phyloP scores from a whole-genome alignment of 53 echinoderm and acorn worm species.

The Glandiceps talaboti region DNA sequence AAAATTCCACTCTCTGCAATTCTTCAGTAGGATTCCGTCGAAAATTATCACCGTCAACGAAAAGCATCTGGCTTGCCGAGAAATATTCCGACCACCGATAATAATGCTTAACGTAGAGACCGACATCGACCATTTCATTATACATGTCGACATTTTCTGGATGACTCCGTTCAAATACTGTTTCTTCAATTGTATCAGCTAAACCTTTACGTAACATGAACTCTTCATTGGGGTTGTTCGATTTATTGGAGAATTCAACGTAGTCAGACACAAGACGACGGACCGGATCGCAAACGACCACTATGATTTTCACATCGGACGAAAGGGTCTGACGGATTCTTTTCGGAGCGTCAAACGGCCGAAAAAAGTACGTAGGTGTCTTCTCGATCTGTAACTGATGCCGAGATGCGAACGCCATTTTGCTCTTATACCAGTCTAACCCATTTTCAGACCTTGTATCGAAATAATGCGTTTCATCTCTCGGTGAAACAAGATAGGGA shows the following conservation, averaged over 20 bases:
- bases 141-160: constrained; percentile 15
- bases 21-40: constrained; percentile 41
- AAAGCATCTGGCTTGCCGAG: constrained; percentile 36
- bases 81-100: constrained; percentile 46
- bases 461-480: constrained; percentile 53
- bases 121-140: constrained; percentile 49
- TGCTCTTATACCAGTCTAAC: constrained; percentile 28
- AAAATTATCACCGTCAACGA: constrained; percentile 54
- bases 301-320: constrained; percentile 48
- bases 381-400: constrained; percentile 68
- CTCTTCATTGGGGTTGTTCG: neutral
- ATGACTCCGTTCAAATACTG: constrained; percentile 31
- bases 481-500: constrained; percentile 57
- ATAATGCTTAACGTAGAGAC: constrained; percentile 53
- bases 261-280: constrained; percentile 73
- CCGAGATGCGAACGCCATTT: constrained; percentile 56
- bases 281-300: constrained; percentile 74
- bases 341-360: constrained; percentile 19
- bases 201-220: neutral
- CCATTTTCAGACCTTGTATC: constrained; percentile 19
- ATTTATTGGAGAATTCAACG: constrained; percentile 22
- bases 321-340: constrained; percentile 22
- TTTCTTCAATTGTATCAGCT: constrained; percentile 43
- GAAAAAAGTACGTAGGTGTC: constrained; percentile 53
- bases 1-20: constrained; percentile 41